Evolutionary conservation across 2,113 vertebrate genomes (phyloP), one percentile per base, ranked within the genome.

Genomic region (Sinocyclocheilus anshuiensis): DNA sequence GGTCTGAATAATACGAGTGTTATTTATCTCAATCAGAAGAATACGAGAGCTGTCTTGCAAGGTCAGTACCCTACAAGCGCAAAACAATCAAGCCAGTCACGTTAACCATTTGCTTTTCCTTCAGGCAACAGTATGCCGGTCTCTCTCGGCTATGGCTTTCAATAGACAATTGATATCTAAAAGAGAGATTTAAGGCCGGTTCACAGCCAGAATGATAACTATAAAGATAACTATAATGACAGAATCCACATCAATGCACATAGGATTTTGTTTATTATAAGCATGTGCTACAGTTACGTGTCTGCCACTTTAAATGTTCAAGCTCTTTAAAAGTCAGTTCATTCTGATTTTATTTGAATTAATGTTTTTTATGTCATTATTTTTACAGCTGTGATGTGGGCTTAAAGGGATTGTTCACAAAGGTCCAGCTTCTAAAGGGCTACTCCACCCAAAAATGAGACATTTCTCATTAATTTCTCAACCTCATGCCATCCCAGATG

Each of bases 21-120:
- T 85, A 71, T 79, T 42, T 20, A 77, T 57, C 42, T 15, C 57
- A 42, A 42, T n/a, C 71, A 77, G 77, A 85, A 59, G 77, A 76
- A n/a, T n/a, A 67, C 69, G 22, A 81, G 81, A 71, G 53, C 24
- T 15, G 18, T 85, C 78, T 78, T n/a, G 55, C 39, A 76, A 71
- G 29, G 76, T 57, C 78, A 33, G 67, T 22, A 74, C n/a, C 26
- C 6, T 12, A 10, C 67, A 80, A 57, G 77, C 11, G 9, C 53
- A 71, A 86, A 29, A 71, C 63, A 76, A 57, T 81, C 77, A 11
- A 16, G 26, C 36, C 16, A 72, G 26, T 75, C 67, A 76, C 6
- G 24, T 50, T 59, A 63, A 33, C 18, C 6, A 11, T 61, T 65
- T 39, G 12, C 22, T 81, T 81, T 81, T 24, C 57, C 78, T 81